Base-by-base conservation (phyloP, 2,888 invertebrate genomes). In the Asteroscopus sphinx region DNA sequence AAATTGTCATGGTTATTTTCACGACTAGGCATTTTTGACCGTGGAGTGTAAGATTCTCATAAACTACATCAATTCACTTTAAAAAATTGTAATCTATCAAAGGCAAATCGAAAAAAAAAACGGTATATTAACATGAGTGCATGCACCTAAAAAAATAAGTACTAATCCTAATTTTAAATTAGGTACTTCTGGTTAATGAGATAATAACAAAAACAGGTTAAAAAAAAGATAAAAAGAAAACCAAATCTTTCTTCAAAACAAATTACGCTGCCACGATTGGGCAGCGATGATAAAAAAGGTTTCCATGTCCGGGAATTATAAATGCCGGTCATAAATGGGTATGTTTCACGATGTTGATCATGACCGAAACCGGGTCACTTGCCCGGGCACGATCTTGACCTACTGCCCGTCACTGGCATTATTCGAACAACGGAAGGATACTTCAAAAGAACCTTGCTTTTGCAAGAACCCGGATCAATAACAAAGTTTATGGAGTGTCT, bases 351-450 rank as follows among this genome's bases (percentile, higher is more conserved):
- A 49, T 42, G 58, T 41, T 81, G 84, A 67, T 85, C 82, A 66
- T 86, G 82, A 85, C 83, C 83, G 65, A 70, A 67, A 81, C 73
- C 60, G 28, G 63, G 67, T 63, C 60, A 26, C 39, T 42, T 44
- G 57, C 33, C 49, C 66, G 39, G 33, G 48, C 36, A 11, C 4
- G 69, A 60, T 69, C 59, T 74, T 77, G 77, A 69, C 77, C 74
- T 60, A 67, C 45, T 56, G 52, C 54, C 56, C 55, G 45, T 42
- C 54, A 62, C 60, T 58, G 61, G 16, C 53, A 52, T 54, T 52
- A 49, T 52, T n/a, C 46, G 17, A n/a, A 12, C 15, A 30, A 12
- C n/a, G 46, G 35, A 55, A 61, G 57, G 54, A 58, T 49, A 11
- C 57, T 53, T 28, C 36, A 30, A 36, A 42, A 21, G 21, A 11